Evolutionary conservation across 2,113 vertebrate species (phyloP), one percentile per base, ranked within the genome.

Genomic region (Gymnogyps californianus): DNA sequence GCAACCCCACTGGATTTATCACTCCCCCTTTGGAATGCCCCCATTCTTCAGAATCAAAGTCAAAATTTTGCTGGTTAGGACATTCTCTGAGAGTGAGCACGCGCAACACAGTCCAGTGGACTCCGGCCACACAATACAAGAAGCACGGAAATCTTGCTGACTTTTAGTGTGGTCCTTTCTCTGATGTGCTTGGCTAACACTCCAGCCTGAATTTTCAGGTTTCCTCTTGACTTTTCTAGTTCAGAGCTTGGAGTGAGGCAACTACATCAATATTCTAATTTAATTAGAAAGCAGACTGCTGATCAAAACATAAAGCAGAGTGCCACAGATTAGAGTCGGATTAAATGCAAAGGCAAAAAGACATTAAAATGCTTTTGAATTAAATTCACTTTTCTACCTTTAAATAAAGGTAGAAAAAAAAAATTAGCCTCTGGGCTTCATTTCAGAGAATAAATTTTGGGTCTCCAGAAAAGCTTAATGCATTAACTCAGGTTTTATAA

Each of bases 241-340:
- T 89, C 77, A 91, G 32, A 85, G 26, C 17, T 71, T 40, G 14
- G 42, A 94, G 7, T 34, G 28, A 79, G 36, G 54, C 42, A 94
- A n/a, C 11, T 49, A 59, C 26, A 76, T 46, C 52, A 38, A 69
- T 65, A 76, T 42, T 92, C 21, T 82, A 65, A 67, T 89, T 84
- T 91, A 87, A 89, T 93, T 61, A 82, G 70, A 93, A 93, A 87
- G n/a, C 28, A 95, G 70, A 84, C 36, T 36, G 29, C 34, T 90
- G 29, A 93, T 57, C n/a, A 92, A 67, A 90, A 83, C 55, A 85
- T 72, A 32, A 91, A 79, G 65, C 34, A 95, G 65, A 87, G 28
- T 24, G 31, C 32, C 54, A 79, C 29, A 78, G 26, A 70, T 90
- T 40, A 90, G 8, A 55, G 49, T 3, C 32, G 31, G 46, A 87